Evolutionary conservation across 2,797 vertebrate species (phyloP).

Genomic region (Gadopsis marmoratus): DNA sequence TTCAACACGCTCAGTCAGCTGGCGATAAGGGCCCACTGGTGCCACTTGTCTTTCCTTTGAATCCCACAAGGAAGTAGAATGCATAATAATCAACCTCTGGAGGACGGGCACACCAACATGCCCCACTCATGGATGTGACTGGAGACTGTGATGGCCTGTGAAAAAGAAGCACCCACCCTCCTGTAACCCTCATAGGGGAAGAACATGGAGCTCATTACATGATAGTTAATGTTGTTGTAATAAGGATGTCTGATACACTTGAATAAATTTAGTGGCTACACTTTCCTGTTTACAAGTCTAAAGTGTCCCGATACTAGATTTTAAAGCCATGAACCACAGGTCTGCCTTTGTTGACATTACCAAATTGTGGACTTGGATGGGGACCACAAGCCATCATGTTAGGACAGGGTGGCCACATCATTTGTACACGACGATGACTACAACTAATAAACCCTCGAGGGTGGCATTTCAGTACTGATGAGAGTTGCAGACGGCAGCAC

Average conservation of each 20-base stretch:
- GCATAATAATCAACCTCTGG: slow-evolving; percentile 7
- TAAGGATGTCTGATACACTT: background rate
- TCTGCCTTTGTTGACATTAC: slow-evolving; percentile 2
- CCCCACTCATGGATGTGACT: background rate
- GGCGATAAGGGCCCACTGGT: background rate
- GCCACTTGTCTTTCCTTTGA: slow-evolving; percentile 27
- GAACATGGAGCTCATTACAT: background rate
- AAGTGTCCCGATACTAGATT: background rate
- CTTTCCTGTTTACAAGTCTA: background rate
- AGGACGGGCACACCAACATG: background rate
- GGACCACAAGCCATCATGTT: slow-evolving; percentile 1
- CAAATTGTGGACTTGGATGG: slow-evolving; percentile 11
- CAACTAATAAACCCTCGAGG: background rate
- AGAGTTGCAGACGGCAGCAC: background rate
- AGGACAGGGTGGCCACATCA: background rate
- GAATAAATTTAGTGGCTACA: background rate
- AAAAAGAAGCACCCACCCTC: background rate
- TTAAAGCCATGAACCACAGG: slow-evolving; percentile 6
- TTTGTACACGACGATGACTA: background rate
- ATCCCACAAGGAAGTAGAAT: slow-evolving; percentile 1
- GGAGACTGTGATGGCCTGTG: background rate
- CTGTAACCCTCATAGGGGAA: background rate
- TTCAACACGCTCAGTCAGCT: background rate
- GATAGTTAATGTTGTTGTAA: background rate
- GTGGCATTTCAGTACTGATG: slow-evolving; percentile 3